These are phyloP conservation scores for Huso huso DNA, from an alignment of 2,797 vertebrate genomes.

Conservation along the genomic window DNA sequence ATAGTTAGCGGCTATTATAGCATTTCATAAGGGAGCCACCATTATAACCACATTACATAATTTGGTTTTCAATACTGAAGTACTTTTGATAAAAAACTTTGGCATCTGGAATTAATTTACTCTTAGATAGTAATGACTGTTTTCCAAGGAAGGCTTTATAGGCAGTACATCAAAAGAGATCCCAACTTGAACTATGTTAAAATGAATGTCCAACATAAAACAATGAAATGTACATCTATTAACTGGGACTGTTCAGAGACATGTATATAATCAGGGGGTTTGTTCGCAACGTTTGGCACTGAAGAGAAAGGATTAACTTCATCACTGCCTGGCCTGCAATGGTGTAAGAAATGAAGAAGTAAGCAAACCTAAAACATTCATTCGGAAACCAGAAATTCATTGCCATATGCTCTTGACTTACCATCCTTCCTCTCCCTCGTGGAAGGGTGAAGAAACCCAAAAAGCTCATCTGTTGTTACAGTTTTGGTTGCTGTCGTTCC, in stretches of 20 bases:
- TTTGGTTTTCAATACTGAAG: no score
- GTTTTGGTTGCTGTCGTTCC: constrained; percentile 66
- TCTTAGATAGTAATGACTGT: neutral
- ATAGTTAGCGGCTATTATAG: neutral
- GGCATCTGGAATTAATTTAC: constrained; percentile 15
- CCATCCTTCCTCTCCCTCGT: constrained; percentile 70
- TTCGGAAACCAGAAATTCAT: neutral
- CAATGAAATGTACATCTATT: constrained; percentile 3
- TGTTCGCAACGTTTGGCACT: no score
- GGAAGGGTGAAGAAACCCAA: constrained; percentile 63
- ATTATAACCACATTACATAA: no score
- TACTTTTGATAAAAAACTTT: no score
- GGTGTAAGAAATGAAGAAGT: no score
- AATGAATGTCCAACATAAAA: constrained; percentile 9
- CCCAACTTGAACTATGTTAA: no score
- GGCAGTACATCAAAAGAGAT: no score
- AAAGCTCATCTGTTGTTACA: constrained; percentile 63
- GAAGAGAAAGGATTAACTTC: no score
- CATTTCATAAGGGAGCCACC: no score
- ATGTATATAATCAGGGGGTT: no score
- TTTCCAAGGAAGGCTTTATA: no score
- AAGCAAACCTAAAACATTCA: neutral
- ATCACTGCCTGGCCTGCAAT: no score
- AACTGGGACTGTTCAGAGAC: neutral
- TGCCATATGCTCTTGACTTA: constrained; percentile 25